These are phyloP conservation scores for Erpornis zantholeuca DNA, from an alignment of 2,113 vertebrate species.

Conservation along the genomic window DNA sequence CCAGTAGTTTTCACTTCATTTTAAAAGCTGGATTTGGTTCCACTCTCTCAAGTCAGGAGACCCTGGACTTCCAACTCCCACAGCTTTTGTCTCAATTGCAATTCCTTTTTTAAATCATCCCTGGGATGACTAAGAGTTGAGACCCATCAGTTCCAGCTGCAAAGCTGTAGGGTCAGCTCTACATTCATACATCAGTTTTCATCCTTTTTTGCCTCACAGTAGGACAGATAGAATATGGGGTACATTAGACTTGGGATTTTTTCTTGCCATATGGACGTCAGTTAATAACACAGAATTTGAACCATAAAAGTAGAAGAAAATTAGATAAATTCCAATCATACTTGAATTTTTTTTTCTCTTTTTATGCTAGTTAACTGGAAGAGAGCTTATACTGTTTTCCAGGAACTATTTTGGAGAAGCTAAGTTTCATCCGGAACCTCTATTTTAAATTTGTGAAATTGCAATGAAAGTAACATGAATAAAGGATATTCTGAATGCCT, in stretches of 20 bases:
- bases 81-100: background rate
- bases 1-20: background rate
- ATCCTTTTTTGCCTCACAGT: background rate
- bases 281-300: background rate
- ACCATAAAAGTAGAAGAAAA: background rate
- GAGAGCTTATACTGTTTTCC: background rate
- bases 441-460: background rate
- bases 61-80: background rate
- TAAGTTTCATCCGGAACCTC: background rate
- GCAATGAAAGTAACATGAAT: background rate
- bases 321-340: background rate
- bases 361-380: background rate
- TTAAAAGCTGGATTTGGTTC: background rate
- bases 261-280: background rate
- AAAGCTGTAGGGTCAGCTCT: background rate
- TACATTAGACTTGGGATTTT: background rate
- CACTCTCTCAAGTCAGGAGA: background rate
- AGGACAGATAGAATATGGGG: background rate
- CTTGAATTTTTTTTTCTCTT: background rate
- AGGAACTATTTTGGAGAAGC: background rate
- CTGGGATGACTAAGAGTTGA: background rate
- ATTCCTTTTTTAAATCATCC: background rate
- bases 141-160: background rate
- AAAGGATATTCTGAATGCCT: background rate
- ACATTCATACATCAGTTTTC: background rate